Base-by-base conservation (phyloP, 2,113 vertebrate genomes). In the Ornithorhynchus anatinus region DNA sequence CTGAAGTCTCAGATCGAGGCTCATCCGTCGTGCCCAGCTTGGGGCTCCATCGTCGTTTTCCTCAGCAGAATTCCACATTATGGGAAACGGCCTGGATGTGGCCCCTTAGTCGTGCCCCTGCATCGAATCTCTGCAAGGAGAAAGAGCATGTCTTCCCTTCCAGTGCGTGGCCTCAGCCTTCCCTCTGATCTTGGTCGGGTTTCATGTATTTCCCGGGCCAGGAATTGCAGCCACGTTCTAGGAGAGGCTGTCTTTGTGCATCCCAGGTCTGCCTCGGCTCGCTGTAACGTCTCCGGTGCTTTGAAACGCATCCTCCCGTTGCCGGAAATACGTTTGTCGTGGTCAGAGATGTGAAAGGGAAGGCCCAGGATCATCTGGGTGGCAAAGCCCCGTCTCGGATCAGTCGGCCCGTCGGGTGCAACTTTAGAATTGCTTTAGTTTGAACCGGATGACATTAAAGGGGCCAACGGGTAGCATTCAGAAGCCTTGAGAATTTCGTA, bases 301-400 rank as follows among this genome's bases (percentile, higher is more conserved):
- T 81, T 72, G 80, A 85, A 85, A 77, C 54, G 27, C 63, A 70
- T 66, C 31, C 68, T 80, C 37, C 68, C 3, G 79, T 50, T 81
- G 78, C 77, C 80, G 72, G 71, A 33, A 77, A 72, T 75, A 45
- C 64, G 80, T 73, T 85, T 85, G 81, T 85, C 84, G 78, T 84
- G 83, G 78, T 72, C 37, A 82, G 77, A 60, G 65, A 77, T 75
- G 81, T 72, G 80, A 77, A 82, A 84, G 57, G 65, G 73, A 84
- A 75, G 54, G 67, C 62, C 72, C 63, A 67, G 75, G 48, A 85
- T 82, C 81, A 85, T 78, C 84, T 77, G 40, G 44, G 75, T 72
- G 57, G 47, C 77, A 72, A 87, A 87, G 59, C 43, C 36, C 51
- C 63, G 8, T 59, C 64, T 71, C 70, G 39, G 63, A 69, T 68